Conservation (phyloP, 2,888 invertebrate species). For the Dione juno region DNA sequence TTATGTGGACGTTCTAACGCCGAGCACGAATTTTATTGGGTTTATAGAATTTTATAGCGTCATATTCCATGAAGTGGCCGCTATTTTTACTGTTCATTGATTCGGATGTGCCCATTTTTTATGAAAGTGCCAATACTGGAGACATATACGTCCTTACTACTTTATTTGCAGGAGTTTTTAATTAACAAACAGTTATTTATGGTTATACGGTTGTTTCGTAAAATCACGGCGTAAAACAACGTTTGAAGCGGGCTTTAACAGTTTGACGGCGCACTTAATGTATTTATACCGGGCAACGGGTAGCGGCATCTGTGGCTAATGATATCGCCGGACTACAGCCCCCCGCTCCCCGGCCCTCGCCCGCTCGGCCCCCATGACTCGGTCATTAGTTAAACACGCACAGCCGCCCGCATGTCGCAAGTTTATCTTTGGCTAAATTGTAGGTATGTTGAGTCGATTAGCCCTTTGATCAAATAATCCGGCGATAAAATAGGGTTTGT, state of each 20-base stretch:
- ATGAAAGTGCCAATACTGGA: slow-evolving; percentile 58
- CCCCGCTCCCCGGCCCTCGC: slow-evolving; percentile 45
- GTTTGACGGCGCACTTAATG: slow-evolving; percentile 81
- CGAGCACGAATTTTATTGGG: slow-evolving; percentile 82
- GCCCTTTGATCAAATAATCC: slow-evolving; percentile 84
- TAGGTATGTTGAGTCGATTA: slow-evolving; percentile 82
- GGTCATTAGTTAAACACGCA: slow-evolving; percentile 84
- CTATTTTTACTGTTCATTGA: slow-evolving; percentile 81
- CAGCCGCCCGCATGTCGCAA: slow-evolving; percentile 82
- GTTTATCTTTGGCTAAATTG: slow-evolving; percentile 82
- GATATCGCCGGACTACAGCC: slow-evolving; percentile 74
- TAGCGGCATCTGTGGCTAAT: slow-evolving; percentile 83
- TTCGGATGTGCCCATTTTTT: slow-evolving; percentile 62
- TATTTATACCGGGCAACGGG: slow-evolving; percentile 78
- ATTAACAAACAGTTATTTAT: slow-evolving; percentile 29
- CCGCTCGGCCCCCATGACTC: slow-evolving; percentile 70
- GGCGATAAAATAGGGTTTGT: slow-evolving; percentile 77
- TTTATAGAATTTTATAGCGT: slow-evolving; percentile 82
- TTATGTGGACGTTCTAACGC: slow-evolving; percentile 83
- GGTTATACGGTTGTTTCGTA: slow-evolving; percentile 20
- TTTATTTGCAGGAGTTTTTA: slow-evolving; percentile 20
- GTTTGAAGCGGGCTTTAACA: slow-evolving; percentile 73
- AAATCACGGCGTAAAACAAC: slow-evolving; percentile 56
- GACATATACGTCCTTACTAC: slow-evolving; percentile 35
- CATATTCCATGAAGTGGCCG: slow-evolving; percentile 77